Percentiles rank a stretch among this genome's conserved stretches.
These are phyloP conservation scores for Silurus lanzhouensis DNA, from an alignment of 2,797 vertebrate species.

Conservation along the genomic window DNA sequence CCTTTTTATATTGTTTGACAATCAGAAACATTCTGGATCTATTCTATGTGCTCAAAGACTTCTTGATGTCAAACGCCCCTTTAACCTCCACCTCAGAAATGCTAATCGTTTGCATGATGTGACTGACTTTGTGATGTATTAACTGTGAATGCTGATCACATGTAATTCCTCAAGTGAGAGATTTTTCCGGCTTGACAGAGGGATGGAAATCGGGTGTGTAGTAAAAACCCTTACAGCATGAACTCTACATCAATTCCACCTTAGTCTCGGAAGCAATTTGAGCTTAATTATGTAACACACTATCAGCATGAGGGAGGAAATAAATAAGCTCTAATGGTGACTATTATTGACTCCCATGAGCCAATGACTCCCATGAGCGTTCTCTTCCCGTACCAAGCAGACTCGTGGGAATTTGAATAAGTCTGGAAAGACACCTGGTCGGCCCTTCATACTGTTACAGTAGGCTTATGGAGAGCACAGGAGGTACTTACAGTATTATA, in stretches of 20 bases:
- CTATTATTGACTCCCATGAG: constrained; percentile 11
- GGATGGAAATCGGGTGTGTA: background rate
- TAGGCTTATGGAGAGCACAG: background rate
- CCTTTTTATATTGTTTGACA: background rate
- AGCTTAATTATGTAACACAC: constrained; percentile 9
- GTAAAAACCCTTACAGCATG: background rate
- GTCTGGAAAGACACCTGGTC: background rate
- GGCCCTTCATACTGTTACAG: background rate
- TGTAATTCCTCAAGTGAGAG: background rate
- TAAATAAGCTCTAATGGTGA: background rate
- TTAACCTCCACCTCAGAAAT: background rate
- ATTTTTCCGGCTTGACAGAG: background rate
- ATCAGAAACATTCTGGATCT: background rate
- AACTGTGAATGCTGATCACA: background rate
- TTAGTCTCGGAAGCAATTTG: background rate
- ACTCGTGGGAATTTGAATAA: constrained; percentile 5
- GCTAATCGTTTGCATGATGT: background rate
- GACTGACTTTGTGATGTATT: background rate
- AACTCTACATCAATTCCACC: background rate
- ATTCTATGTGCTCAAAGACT: background rate
- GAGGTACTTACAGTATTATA: background rate
- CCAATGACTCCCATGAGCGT: constrained; percentile 34
- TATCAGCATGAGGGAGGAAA: background rate
- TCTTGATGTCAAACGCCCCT: background rate
- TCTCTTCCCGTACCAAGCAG: background rate